Evolutionary conservation across 2,797 vertebrate genomes (phyloP), one percentile per base, ranked within the genome.

Genomic region (Pipistrellus nathusii): DNA sequence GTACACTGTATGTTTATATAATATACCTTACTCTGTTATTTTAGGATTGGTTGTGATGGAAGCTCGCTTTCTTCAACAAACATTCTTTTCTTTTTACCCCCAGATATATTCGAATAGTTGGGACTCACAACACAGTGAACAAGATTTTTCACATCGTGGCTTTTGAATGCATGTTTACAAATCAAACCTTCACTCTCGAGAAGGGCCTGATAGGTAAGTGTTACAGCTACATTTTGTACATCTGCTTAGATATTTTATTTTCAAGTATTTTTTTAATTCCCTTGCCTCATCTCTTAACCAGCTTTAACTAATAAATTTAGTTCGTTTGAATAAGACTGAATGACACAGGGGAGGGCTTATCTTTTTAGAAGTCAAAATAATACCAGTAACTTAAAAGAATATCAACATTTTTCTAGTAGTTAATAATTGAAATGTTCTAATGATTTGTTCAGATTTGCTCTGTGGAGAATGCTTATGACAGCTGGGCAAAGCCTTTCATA

Each of bases 91-190:
- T 80, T 46, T 94, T 95, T 93, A 57, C 59, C 30, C 71, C 2
- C 85, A 99, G 99, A 97, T 99, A 99, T 84, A 98, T 99, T 96
- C 99, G 99, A 96, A 99, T 99, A 53, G 99, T 99, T 91, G 99
- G 99, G 57, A 99, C 99, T 25, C 99, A 99, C 97, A 99, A 99
- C 98, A 99, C 99, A 0, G 99, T 99, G 96, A 99, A 99, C 98
- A 99, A 99, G 98, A 99, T 99, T 95, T 99, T 99, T 98, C 99
- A 99, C 96, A 99, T 99, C n/a, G 99, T 99, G 97, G 99, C 99
- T 59, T 99, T 99, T 86, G 99, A 99, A 94, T 99, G 99, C 96
- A 99, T 99, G 99, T 99, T 99, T 98, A 99, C 99, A 18, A 98
- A 98, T 98, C 99, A 98, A 96, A 96, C 98, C 0, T 99, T 99